phyloP scores from a whole-genome alignment of 2,797 vertebrate species.

The Hydrocynus forskahlii region DNA sequence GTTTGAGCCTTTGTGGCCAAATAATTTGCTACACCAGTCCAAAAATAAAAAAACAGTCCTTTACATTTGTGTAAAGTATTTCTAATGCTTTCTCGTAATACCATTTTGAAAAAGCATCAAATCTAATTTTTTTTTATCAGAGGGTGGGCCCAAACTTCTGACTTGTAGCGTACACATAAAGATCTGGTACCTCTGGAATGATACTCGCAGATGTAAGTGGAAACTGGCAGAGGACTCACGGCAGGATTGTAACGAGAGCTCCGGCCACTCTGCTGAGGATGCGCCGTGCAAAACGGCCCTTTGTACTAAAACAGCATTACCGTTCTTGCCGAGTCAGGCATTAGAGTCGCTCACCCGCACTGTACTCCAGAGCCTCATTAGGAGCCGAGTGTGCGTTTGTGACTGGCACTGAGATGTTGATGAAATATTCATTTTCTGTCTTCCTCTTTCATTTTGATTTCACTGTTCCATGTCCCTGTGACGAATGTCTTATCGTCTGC shows the following conservation, averaged over 20 bases:
- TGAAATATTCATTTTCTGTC: slow-evolving; percentile 83
- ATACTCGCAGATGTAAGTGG: neutral
- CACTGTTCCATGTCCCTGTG: slow-evolving; percentile 81
- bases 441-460: slow-evolving; percentile 77
- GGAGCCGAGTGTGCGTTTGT: slow-evolving; percentile 67
- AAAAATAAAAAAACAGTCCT: too few relatives aligned
- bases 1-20: too few relatives aligned
- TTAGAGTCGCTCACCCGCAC: neutral
- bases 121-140: too few relatives aligned
- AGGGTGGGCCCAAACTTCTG: too few relatives aligned
- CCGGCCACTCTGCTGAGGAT: neutral
- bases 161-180: too few relatives aligned
- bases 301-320: neutral
- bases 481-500: slow-evolving; percentile 85
- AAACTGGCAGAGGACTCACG: neutral
- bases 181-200: neutral
- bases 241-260: neutral
- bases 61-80: too few relatives aligned
- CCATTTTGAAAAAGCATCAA: too few relatives aligned
- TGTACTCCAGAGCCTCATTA: slow-evolving; percentile 52
- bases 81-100: too few relatives aligned
- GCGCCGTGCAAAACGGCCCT: neutral
- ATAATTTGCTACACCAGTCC: too few relatives aligned
- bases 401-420: slow-evolving; percentile 74
- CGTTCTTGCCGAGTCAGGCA: neutral